A percentile compares a stretch with the other conserved stretches of the same genome.
Evolutionary conservation across 2,888 invertebrate genomes (phyloP).

Genomic region (Phaonia tiefii): DNA sequence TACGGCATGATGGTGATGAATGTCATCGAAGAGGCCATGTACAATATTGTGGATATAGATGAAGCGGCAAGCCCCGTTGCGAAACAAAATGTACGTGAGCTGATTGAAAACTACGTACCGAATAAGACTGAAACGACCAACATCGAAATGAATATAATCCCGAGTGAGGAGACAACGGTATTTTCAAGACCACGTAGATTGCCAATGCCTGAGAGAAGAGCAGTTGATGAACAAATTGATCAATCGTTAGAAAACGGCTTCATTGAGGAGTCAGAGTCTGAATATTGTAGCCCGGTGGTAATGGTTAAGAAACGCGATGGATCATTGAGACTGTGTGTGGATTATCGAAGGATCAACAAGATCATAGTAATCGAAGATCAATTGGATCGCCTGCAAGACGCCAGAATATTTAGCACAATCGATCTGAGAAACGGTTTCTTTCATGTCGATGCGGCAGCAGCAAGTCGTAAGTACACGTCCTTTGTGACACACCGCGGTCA

Average conservation of each 20-base stretch:
- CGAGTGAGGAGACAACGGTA: slow-evolving; percentile 36
- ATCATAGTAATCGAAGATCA: too few relatives aligned
- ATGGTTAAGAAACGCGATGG: too few relatives aligned
- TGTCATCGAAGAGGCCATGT: background rate
- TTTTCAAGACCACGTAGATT: slow-evolving; percentile 36
- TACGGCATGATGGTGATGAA: slow-evolving; percentile 26
- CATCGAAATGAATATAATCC: slow-evolving; percentile 37
- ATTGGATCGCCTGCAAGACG: too few relatives aligned
- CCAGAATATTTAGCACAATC: too few relatives aligned
- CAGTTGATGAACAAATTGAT: slow-evolving; percentile 35
- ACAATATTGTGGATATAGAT: slow-evolving; percentile 13
- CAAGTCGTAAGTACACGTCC: slow-evolving; percentile 68
- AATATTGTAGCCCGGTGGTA: slow-evolving; percentile 69
- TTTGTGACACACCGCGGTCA: slow-evolving; percentile 67
- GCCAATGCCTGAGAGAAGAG: slow-evolving; percentile 26
- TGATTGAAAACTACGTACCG: too few relatives aligned
- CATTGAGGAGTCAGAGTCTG: slow-evolving; percentile 60
- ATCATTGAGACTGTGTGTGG: slow-evolving; percentile 69
- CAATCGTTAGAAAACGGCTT: slow-evolving; percentile 47
- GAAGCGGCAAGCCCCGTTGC: slow-evolving; percentile 16
- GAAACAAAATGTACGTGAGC: slow-evolving; percentile 7
- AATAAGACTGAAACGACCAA: too few relatives aligned
- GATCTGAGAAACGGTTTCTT: slow-evolving; percentile 71
- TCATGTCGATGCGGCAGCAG: slow-evolving; percentile 66
- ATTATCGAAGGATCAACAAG: too few relatives aligned